These are phyloP conservation scores for Natator depressus DNA, from an alignment of 2,113 vertebrate genomes.

Conservation along the genomic window DNA sequence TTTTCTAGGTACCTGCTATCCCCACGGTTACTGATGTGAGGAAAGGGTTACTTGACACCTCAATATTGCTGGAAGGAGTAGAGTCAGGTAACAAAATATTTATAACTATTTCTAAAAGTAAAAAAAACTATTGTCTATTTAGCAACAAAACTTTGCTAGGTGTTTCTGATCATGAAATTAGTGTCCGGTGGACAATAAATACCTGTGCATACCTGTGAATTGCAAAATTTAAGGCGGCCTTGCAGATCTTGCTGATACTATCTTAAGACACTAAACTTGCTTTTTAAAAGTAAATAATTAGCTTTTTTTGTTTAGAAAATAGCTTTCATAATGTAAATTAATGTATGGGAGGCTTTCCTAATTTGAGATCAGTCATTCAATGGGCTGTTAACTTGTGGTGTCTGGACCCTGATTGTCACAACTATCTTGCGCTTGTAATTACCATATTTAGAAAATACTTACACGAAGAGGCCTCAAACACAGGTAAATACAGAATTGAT, in stretches of 20 bases:
- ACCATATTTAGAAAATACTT: background rate
- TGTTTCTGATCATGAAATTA: background rate
- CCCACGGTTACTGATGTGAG: constrained; percentile 70
- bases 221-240: background rate
- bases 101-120: accelerated
- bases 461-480: background rate
- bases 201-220: background rate
- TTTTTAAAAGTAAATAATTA: background rate
- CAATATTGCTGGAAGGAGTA: constrained; percentile 77
- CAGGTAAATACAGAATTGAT: background rate
- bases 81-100: constrained; percentile 83
- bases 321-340: background rate
- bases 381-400: background rate
- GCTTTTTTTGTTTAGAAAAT: background rate
- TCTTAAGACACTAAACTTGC: background rate
- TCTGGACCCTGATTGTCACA: background rate
- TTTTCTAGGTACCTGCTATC: constrained; percentile 74
- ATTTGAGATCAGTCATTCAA: background rate
- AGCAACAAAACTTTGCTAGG: background rate
- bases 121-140: accelerated
- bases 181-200: background rate
- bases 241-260: background rate
- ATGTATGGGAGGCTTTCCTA: background rate
- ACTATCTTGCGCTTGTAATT: background rate
- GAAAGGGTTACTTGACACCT: constrained; percentile 63